phyloP scores from a whole-genome alignment of 2,113 vertebrate genomes.

The Indicator indicator region DNA sequence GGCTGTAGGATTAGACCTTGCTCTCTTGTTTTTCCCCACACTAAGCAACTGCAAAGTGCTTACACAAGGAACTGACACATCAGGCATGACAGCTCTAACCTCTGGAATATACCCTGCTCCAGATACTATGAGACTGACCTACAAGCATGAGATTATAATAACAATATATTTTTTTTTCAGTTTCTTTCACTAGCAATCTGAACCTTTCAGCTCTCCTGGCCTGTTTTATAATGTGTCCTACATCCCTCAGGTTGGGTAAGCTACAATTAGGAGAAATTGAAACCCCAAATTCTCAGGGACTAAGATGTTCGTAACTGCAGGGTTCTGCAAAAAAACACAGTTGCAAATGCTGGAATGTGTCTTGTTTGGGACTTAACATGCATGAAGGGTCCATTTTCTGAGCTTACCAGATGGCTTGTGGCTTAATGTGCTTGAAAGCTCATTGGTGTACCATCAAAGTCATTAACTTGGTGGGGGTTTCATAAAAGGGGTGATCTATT shows the following conservation, averaged over 20 bases:
- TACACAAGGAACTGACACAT: not conserved
- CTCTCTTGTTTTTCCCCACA: not conserved
- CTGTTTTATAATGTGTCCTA: not conserved
- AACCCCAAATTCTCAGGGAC: not conserved
- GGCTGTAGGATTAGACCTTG: not conserved
- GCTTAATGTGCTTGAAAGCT: not conserved
- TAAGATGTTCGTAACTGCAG: not conserved
- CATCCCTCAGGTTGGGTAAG: not conserved
- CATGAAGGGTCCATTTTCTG: not conserved
- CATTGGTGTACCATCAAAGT: not conserved
- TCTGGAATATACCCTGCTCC: not conserved
- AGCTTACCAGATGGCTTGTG: not conserved
- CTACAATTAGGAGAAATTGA: not conserved
- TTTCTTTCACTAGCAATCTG: not conserved
- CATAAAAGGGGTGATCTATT: not conserved
- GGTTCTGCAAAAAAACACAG: not conserved
- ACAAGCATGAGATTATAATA: slow-evolving; percentile 1
- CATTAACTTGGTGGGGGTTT: not conserved
- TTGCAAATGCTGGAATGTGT: not conserved
- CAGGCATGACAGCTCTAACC: slow-evolving; percentile 10
- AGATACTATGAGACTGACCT: not conserved
- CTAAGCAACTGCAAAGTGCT: slow-evolving; percentile 16
- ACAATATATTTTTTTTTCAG: not conserved
- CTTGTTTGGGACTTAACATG: not conserved
- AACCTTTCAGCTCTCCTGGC: not conserved